phyloP scores from a whole-genome alignment of 2,797 vertebrate genomes.

The Mallotus villosus region DNA sequence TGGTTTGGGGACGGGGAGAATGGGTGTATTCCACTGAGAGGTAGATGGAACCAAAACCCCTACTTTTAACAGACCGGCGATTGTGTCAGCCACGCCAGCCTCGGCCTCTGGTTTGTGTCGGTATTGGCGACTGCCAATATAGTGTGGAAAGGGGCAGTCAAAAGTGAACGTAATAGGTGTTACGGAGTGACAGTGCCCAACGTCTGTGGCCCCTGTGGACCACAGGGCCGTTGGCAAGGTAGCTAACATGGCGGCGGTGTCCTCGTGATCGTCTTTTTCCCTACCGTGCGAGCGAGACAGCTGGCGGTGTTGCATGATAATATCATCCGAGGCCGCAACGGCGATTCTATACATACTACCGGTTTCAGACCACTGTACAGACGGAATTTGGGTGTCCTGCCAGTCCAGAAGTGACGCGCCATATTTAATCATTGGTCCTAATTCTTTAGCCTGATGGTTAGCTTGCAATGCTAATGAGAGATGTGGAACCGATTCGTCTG shows the following conservation, averaged over 20 bases:
- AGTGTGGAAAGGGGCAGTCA: no score
- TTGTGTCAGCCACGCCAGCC: no score
- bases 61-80: no score
- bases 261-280: constrained; percentile 9
- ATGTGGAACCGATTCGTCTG: not conserved
- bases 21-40: no score
- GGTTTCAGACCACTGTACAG: not conserved
- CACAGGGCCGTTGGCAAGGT: not conserved
- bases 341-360: not conserved
- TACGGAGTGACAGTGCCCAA: constrained; percentile 4
- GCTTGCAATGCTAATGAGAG: constrained; percentile 4
- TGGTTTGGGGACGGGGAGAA: no score
- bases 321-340: not conserved
- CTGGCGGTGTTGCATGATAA: not conserved
- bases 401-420: not conserved
- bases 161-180: no score
- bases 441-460: constrained; percentile 4
- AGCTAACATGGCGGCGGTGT: not conserved
- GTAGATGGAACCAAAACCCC: no score
- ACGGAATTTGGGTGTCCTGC: not conserved
- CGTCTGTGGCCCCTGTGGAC: constrained; percentile 10
- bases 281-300: constrained; percentile 7
- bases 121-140: no score
- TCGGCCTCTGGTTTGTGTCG: no score
- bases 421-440: constrained; percentile 6